Base-by-base conservation (phyloP, 2,113 vertebrate genomes). In the Scatophagus argus region DNA sequence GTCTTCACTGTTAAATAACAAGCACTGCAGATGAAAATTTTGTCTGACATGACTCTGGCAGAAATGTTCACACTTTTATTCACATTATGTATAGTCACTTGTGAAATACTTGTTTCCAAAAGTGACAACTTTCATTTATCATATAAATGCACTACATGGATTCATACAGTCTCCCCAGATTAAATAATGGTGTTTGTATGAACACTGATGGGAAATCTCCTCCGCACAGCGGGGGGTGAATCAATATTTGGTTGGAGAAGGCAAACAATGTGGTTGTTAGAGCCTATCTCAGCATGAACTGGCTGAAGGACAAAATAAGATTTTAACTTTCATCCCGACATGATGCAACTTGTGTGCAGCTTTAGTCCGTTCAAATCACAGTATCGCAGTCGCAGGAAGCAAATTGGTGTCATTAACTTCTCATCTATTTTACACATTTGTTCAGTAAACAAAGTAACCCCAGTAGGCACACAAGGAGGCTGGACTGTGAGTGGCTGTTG, bases 231-330 rank as follows among this genome's bases (percentile, higher is more conserved):
- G 34, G 67, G 60, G 4, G 12, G 34, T 17, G 21, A 67, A 73
- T 75, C 77, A 73, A 85, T 87, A 85, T 81, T 76, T 83, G 74
- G 23, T 47, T 54, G 43, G 44, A 74, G 77, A 36, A 59, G 41
- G 39, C 62, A 71, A 82, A 82, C 56, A 71, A 27, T 44, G 41
- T 61, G 49, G 32, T 38, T 2, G 32, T 41, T 49, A 49, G 54
- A 67, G 54, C 32, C 16, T 41, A 31, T 71, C 64, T 71, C 32
- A 72, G 56, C 29, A 60, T 1, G 21, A 12, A 6, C 3, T n/a
- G 10, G 27, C 39, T 68, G 54, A 64, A 84, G 63, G 55, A 32
- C 27, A 23, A 25, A 67, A 62, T 2, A 23, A 47, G 8, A 39
- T 81, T 73, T 56, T 14, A 31, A 23, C 10, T 34, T 44, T 17